Base-by-base conservation (phyloP, 2,797 vertebrate species). In the Poecilia picta region DNA sequence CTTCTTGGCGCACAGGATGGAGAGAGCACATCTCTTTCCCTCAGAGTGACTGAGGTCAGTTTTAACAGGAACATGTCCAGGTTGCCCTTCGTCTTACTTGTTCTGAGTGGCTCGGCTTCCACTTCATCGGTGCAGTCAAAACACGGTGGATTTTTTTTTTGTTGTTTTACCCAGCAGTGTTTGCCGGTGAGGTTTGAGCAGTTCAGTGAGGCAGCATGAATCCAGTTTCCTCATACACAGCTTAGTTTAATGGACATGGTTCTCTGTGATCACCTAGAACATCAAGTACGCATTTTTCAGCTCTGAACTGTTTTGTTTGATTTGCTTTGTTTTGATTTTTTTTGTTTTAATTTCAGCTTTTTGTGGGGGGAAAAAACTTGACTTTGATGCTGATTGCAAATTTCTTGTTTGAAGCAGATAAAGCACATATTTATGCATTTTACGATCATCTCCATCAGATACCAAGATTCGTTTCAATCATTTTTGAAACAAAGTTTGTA, bases 11-110 rank as follows among this genome's bases (percentile, higher is more conserved):
- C 81, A 72, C 89, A 81, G 76, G 66, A 72, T 78, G 62, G 66
- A 81, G 81, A 75, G 78, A 31, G 43, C 74, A 66, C 57, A n/a
- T 83, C 36, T 83, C 74, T 81, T 47, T 79, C 73, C 64, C 10
- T 75, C 82, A 88, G 81, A 75, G 39, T 81, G 81, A 87, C 74
- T 76, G 71, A 90, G 87, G 78, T 86, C 77, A 80, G 80, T 86
- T 88, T 72, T 78, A 78, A 75, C 75, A 68, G 28, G 31, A 79
- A 78, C 75, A 2, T 75, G 82, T 81, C 64, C 75, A 72, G 68
- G 85, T 78, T 85, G 84, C 70, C 85, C 78, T 78, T 75, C 83
- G 87, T 55, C 90, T 91, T 88, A 86, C 84, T 95, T 93, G 47
- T 85, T 73, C 87, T 74, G 81, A 76, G 78, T 85, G 83, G 81